Percentiles rank a stretch among this genome's conserved stretches.
Evolutionary conservation across 2,888 invertebrate genomes (phyloP).

Genomic region (Hypolimnas misippus): DNA sequence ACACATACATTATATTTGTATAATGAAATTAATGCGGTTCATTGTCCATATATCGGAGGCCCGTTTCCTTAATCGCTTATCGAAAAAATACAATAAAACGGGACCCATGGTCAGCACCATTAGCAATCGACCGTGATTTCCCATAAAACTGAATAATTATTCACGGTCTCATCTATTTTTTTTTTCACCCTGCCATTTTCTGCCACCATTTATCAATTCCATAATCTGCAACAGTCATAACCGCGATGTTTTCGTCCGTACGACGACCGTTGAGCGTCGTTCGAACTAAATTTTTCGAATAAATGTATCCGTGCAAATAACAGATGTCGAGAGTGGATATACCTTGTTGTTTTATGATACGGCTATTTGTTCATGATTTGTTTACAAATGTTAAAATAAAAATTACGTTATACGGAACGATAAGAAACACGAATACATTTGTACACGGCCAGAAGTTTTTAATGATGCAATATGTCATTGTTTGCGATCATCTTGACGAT

Average conservation of each 20-base stretch:
- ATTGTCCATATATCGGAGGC: conserved; percentile 80
- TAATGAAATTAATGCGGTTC: conserved; percentile 74
- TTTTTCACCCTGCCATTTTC: conserved; percentile 66
- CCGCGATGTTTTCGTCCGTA: conserved; percentile 62
- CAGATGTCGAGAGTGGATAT: conserved; percentile 45
- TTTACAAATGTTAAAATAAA: conserved; percentile 44
- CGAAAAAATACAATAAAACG: conserved; percentile 71
- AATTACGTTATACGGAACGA: conserved; percentile 42
- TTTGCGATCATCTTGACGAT: conserved; percentile 37
- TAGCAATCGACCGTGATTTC: conserved; percentile 71
- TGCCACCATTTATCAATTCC: conserved; percentile 76
- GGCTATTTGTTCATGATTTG: conserved; percentile 44
- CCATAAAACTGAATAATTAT: conserved; percentile 72
- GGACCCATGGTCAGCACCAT: conserved; percentile 66
- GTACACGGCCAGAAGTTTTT: conserved; percentile 37
- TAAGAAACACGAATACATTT: conserved; percentile 43
- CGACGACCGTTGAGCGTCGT: conserved; percentile 55
- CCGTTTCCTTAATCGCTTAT: conserved; percentile 71
- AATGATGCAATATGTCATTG: conserved; percentile 46
- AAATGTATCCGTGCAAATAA: conserved; percentile 42
- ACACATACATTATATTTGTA: conserved; percentile 69
- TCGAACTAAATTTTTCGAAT: conserved; percentile 20
- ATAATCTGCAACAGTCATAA: conserved; percentile 79
- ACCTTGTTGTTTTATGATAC: conserved; percentile 42
- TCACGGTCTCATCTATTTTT: conserved; percentile 58